These are phyloP conservation scores for Dryobota labecula DNA, from an alignment of 2,888 invertebrate genomes.

Conservation along the genomic window DNA sequence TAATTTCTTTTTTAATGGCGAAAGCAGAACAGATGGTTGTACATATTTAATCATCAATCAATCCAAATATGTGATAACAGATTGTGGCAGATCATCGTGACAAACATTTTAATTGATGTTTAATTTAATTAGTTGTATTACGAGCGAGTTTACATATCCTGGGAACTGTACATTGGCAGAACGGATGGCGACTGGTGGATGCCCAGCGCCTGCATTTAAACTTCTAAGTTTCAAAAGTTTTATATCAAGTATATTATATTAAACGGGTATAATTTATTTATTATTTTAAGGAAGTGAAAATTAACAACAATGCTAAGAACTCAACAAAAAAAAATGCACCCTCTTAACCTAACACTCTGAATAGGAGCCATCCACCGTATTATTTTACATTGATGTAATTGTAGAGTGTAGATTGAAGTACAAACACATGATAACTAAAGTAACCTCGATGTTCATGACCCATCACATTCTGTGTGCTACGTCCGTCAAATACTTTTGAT, in stretches of 20 bases:
- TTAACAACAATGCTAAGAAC: too few relatives aligned
- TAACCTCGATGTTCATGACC: conserved; percentile 21
- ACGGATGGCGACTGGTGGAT: neutral
- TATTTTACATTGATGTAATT: conserved; percentile 1
- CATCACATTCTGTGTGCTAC: neutral
- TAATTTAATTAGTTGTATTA: conserved; percentile 20
- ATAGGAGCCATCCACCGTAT: neutral
- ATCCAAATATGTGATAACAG: conserved; percentile 22
- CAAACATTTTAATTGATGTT: conserved; percentile 26
- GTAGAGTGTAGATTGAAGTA: neutral
- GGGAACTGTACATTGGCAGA: conserved; percentile 16
- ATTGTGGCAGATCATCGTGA: conserved; percentile 23
- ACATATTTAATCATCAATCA: conserved; percentile 33
- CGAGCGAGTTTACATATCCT: conserved; percentile 37
- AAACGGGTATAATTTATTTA: too few relatives aligned
- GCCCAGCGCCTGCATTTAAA: neutral
- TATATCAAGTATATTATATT: neutral
- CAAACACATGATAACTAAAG: conserved; percentile 12
- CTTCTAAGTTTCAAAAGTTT: neutral
- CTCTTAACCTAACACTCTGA: neutral
- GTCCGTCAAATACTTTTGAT: neutral
- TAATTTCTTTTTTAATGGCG: conserved; percentile 16
- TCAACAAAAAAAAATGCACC: too few relatives aligned
- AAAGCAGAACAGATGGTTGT: conserved; percentile 31
- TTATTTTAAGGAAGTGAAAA: neutral